A percentile compares a stretch with the other conserved stretches of the same genome.
These are phyloP conservation scores for Caenorhabditis drosophilae DNA, from an alignment of 2,888 invertebrate genomes.

Conservation along the genomic window DNA sequence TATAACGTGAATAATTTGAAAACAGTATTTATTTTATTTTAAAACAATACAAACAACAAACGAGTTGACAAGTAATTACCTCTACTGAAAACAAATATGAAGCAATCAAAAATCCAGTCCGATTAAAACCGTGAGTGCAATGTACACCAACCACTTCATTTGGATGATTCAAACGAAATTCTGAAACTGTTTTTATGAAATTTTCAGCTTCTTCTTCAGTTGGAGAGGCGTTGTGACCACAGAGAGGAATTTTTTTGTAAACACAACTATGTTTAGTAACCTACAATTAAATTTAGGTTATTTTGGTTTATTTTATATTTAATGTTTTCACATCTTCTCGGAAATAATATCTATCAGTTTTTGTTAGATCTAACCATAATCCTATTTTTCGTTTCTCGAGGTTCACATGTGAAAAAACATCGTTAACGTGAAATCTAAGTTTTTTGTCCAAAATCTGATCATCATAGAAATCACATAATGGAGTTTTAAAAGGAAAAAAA, in stretches of 20 bases:
- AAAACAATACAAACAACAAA: neutral
- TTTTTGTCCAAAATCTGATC: conserved; percentile 81
- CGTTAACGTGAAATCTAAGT: conserved; percentile 83
- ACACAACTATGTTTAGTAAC: conserved; percentile 69
- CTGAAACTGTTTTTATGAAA: conserved; percentile 90
- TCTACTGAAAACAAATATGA: conserved; percentile 84
- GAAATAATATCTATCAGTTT: conserved; percentile 90
- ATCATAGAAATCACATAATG: conserved; percentile 83
- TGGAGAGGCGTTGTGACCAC: conserved; percentile 86
- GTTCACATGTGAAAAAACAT: conserved; percentile 76
- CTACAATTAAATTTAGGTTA: too few species aligned
- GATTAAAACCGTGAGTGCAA: conserved; percentile 97
- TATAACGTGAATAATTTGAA: neutral
- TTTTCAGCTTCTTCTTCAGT: conserved; percentile 81
- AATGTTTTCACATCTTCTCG: too few species aligned
- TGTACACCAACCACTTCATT: conserved; percentile 77
- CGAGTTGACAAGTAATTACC: conserved; percentile 10
- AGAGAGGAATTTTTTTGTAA: conserved; percentile 78
- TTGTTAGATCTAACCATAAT: conserved; percentile 94
- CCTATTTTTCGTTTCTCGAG: conserved; percentile 78
- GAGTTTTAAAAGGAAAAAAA: conserved; percentile 94
- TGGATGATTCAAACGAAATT: conserved; percentile 53
- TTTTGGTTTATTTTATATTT: too few species aligned
- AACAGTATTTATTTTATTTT: neutral
- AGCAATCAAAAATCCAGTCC: conserved; percentile 92